A percentile compares a stretch with the other conserved stretches of the same genome.
Evolutionary conservation across 2,888 invertebrate species (phyloP).

Genomic region (Trachelus tabidus): DNA sequence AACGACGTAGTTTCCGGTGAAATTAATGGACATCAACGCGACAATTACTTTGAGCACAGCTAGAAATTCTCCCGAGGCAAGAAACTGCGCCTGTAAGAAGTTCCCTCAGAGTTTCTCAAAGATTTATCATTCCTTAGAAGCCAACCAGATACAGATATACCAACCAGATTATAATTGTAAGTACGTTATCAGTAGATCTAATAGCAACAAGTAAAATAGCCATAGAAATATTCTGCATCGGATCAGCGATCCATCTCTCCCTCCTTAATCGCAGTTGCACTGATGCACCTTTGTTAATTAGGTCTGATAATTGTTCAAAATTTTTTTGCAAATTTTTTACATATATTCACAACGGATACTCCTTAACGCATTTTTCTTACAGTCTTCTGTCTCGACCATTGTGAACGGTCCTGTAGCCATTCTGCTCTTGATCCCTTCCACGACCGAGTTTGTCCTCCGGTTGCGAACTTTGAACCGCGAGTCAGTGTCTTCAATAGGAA

Average conservation of each 20-base stretch:
- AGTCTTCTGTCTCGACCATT: background rate
- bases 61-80: background rate
- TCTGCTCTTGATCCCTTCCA: conserved; percentile 32
- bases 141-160: background rate
- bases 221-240: background rate
- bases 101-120: conserved; percentile 26
- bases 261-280: background rate
- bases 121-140: conserved; percentile 37
- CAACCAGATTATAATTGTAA: background rate
- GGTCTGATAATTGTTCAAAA: too few species aligned
- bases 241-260: background rate
- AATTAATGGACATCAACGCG: conserved; percentile 22
- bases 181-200: background rate
- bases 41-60: conserved; percentile 16
- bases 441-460: conserved; percentile 36
- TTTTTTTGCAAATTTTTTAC: too few species aligned
- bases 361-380: background rate
- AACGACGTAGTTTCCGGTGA: conserved; percentile 19
- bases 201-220: background rate
- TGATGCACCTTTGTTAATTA: too few species aligned
- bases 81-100: conserved; percentile 1
- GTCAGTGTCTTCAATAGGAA: conserved; percentile 28
- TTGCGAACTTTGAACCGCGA: conserved; percentile 50
- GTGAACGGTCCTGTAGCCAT: background rate
- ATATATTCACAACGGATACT: background rate